Percentiles rank a stretch among this genome's conserved stretches.
Evolutionary conservation across 2,797 vertebrate species (phyloP).

Genomic region (Hemitrygon akajei): DNA sequence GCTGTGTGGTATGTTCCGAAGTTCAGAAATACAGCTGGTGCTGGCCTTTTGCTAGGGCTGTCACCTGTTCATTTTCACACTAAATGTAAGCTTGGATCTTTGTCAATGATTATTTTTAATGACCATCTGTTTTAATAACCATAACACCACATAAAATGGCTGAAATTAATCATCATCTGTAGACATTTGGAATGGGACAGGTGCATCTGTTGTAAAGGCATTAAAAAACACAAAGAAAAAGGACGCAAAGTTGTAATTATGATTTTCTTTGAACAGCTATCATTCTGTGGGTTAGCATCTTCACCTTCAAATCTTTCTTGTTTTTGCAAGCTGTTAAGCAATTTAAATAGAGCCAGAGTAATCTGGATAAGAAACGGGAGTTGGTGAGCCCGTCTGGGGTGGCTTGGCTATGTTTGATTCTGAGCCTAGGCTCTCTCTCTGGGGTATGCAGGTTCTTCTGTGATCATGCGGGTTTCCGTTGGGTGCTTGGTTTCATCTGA

Average conservation of each 20-base stretch:
- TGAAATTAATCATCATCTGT: not conserved
- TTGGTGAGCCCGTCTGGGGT: too few species aligned
- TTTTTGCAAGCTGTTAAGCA: not conserved
- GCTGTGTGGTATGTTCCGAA: too few species aligned
- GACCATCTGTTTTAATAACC: not conserved
- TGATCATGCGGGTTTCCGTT: too few species aligned
- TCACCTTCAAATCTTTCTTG: not conserved
- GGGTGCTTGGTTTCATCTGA: too few species aligned
- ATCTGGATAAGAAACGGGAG: too few species aligned
- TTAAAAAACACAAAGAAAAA: not conserved
- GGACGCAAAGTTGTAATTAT: not conserved
- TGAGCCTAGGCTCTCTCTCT: too few species aligned
- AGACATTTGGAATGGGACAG: not conserved
- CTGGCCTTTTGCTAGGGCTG: too few species aligned
- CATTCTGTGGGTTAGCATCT: not conserved
- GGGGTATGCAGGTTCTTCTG: too few species aligned
- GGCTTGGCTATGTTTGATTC: too few species aligned
- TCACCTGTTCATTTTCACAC: not conserved
- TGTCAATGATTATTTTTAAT: not conserved
- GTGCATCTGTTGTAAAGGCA: not conserved
- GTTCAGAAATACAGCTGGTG: not conserved
- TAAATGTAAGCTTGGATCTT: not conserved
- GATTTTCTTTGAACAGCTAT: not conserved
- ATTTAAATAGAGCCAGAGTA: not conserved
- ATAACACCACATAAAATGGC: not conserved